A percentile compares a stretch with the other conserved stretches of the same genome.
Evolutionary conservation across 2,113 vertebrate species (phyloP).

Genomic region (Phainopepla nitens): DNA sequence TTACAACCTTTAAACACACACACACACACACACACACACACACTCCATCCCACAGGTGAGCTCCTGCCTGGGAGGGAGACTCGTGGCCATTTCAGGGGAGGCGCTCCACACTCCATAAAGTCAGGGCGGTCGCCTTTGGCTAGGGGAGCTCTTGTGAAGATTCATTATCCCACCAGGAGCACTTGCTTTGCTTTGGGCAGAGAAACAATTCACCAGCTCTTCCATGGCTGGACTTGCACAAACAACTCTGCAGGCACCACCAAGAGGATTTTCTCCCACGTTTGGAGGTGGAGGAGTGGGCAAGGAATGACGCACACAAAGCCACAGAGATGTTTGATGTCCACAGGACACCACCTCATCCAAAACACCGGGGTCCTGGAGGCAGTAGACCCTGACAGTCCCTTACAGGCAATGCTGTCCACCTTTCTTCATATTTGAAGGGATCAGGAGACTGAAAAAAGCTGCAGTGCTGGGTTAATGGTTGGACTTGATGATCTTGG

Average conservation of each 20-base stretch:
- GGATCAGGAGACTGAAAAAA: background rate
- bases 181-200: background rate
- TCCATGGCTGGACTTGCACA: background rate
- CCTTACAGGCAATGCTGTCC: background rate
- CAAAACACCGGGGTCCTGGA: background rate
- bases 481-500: background rate
- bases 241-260: background rate
- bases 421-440: background rate
- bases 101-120: constrained; percentile 14
- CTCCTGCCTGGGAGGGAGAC: background rate
- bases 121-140: background rate
- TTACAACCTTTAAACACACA: background rate
- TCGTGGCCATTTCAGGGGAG: background rate
- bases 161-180: background rate
- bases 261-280: background rate
- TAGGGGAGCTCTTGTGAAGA: background rate
- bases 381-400: background rate
- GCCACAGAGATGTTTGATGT: background rate
- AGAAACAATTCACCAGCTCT: background rate
- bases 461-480: background rate
- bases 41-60: background rate
- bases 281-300: background rate
- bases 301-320: fast-evolving
- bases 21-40: background rate
- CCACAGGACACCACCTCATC: background rate